Conservation (phyloP, 2,797 vertebrate species). For the Schizopygopsis malacanthus region DNA sequence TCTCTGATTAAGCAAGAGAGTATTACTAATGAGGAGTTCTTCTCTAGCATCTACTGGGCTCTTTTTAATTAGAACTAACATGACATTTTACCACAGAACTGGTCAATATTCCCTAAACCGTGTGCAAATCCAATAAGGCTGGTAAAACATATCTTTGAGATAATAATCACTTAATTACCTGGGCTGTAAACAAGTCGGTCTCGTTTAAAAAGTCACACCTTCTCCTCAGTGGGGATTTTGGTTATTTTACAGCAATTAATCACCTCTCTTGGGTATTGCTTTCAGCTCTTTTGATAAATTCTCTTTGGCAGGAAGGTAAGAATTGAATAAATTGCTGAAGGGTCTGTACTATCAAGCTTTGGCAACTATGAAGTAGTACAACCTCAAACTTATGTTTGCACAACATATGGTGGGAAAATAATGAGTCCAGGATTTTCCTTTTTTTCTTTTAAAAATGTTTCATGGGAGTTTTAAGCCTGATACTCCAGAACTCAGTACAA, state of each 20-base stretch:
- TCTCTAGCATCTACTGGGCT: slow-evolving; percentile 15
- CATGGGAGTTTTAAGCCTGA: background rate
- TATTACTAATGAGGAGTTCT: slow-evolving; percentile 22
- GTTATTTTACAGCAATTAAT: slow-evolving; percentile 46
- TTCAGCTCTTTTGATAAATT: slow-evolving; percentile 44
- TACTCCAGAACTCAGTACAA: background rate
- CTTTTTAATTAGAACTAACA: slow-evolving; percentile 50
- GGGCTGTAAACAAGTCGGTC: slow-evolving; percentile 47
- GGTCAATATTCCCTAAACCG: slow-evolving; percentile 43
- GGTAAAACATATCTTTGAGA: slow-evolving; percentile 50
- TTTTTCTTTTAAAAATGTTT: background rate
- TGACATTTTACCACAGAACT: slow-evolving; percentile 39
- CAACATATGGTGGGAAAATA: background rate
- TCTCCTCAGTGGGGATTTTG: slow-evolving; percentile 32
- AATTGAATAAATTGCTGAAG: slow-evolving; percentile 29
- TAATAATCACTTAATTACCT: slow-evolving; percentile 57
- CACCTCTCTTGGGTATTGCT: slow-evolving; percentile 31
- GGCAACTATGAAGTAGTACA: slow-evolving; percentile 12
- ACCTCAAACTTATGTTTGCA: slow-evolving; percentile 11
- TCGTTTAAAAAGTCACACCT: slow-evolving; percentile 36
- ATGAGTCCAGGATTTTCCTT: background rate
- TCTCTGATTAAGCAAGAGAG: slow-evolving; percentile 2
- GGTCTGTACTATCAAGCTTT: slow-evolving; percentile 10
- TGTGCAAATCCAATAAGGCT: slow-evolving; percentile 34
- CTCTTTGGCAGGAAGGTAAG: slow-evolving; percentile 34